Conservation (phyloP, 2,888 invertebrate genomes). For the Sarcophaga caerulescens region DNA sequence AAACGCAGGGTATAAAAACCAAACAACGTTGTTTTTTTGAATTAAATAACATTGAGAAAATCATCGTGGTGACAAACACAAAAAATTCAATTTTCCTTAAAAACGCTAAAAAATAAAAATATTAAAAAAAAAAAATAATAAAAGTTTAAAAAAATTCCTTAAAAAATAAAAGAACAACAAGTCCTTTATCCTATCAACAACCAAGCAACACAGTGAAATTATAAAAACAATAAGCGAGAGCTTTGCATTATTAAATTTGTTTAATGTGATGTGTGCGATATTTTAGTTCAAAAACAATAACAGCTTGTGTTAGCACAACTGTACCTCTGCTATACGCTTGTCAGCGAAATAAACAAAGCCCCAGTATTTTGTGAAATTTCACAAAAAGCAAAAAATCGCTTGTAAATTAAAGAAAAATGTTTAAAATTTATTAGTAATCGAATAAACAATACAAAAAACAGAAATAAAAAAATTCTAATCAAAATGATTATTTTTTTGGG, state of each 20-base stretch:
- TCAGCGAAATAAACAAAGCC: slow-evolving; percentile 1
- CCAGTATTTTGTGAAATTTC: no score
- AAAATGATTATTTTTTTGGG: slow-evolving; percentile 55
- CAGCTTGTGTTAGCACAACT: slow-evolving; percentile 35
- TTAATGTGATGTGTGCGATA: slow-evolving; percentile 13
- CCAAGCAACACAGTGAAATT: background rate
- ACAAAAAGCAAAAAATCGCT: slow-evolving; percentile 20
- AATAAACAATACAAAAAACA: background rate
- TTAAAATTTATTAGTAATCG: slow-evolving; percentile 7
- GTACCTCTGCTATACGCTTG: slow-evolving; percentile 19
- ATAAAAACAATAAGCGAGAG: background rate
- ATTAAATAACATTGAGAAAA: slow-evolving; percentile 51
- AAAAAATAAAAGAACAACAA: no score
- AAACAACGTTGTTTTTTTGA: slow-evolving; percentile 46
- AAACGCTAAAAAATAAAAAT: background rate
- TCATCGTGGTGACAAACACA: slow-evolving; percentile 57
- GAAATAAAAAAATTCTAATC: slow-evolving; percentile 20
- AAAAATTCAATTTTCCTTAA: background rate
- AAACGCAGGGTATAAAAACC: slow-evolving; percentile 65
- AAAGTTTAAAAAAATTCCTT: background rate
- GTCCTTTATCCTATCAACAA: background rate
- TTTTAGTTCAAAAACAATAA: background rate
- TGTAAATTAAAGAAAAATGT: slow-evolving; percentile 18
- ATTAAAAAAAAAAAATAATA: background rate
- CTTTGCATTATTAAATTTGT: background rate